Evolutionary conservation across 1,140 invertebrate genomes (phyloP).

Genomic region (Nautilus pompilius): DNA sequence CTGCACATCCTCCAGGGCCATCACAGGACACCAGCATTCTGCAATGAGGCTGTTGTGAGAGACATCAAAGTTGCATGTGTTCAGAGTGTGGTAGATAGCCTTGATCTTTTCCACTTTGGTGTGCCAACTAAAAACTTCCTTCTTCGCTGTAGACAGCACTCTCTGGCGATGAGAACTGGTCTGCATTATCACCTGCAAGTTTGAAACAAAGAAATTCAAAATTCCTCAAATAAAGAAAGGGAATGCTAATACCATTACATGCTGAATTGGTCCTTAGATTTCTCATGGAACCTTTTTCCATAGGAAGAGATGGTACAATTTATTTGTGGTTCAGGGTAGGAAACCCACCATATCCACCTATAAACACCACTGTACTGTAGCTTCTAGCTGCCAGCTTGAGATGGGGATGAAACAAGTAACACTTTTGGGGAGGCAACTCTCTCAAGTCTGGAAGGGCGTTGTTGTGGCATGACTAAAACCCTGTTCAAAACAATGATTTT

Average conservation of each 20-base stretch:
- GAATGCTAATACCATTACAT: too few species aligned
- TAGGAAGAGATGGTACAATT: not conserved
- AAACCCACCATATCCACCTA: too few species aligned
- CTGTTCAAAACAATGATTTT: too few species aligned
- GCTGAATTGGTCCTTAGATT: too few species aligned
- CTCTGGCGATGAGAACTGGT: slow-evolving; percentile 93
- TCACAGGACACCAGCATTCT: slow-evolving; percentile 95
- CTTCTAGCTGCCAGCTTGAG: too few species aligned
- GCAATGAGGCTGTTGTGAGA: slow-evolving; percentile 89
- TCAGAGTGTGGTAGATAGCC: slow-evolving; percentile 72
- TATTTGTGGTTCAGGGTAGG: too few species aligned
- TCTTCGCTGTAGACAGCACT: slow-evolving; percentile 85
- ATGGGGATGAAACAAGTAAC: too few species aligned
- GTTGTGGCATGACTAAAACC: too few species aligned
- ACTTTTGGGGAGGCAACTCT: too few species aligned
- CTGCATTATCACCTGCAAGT: slow-evolving; percentile 72
- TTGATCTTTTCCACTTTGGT: slow-evolving; percentile 69
- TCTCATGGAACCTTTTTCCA: too few species aligned
- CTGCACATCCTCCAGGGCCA: slow-evolving; percentile 85
- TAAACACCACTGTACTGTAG: too few species aligned
- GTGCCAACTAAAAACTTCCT: slow-evolving; percentile 67
- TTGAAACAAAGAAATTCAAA: not conserved
- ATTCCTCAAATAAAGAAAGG: not conserved
- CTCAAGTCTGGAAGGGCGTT: too few species aligned
- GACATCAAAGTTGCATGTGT: slow-evolving; percentile 71